phyloP scores from a whole-genome alignment of 2,888 invertebrate genomes.

The Lomographa bimaculata region DNA sequence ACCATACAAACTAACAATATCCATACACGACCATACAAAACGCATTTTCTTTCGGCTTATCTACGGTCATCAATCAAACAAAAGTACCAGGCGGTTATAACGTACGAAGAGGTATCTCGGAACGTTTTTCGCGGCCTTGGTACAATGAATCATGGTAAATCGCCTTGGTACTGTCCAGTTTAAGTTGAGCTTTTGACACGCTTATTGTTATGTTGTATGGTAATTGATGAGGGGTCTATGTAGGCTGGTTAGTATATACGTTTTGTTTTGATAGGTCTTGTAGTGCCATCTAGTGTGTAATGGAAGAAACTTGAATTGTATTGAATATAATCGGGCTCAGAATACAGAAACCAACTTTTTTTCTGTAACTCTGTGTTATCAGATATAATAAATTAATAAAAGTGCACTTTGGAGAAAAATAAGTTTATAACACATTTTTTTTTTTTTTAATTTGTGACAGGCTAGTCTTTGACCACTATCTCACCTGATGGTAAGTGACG shows the following conservation, averaged over 20 bases:
- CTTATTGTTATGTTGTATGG: constrained; percentile 1
- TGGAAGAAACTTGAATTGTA: constrained; percentile 3
- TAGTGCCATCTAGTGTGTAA: constrained; percentile 29
- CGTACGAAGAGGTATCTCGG: constrained; percentile 27
- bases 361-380: too few relatives aligned
- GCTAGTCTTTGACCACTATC: too few relatives aligned
- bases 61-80: constrained; percentile 45
- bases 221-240: constrained; percentile 17
- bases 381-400: not conserved
- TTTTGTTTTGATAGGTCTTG: constrained; percentile 15
- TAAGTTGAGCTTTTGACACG: constrained; percentile 26
- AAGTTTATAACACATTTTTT: too few relatives aligned
- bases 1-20: constrained; percentile 30
- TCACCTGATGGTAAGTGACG: too few relatives aligned
- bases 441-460: too few relatives aligned
- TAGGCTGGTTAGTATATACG: constrained; percentile 4
- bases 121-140: constrained; percentile 43
- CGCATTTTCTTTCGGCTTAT: constrained; percentile 32
- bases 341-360: too few relatives aligned
- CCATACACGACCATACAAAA: constrained; percentile 33
- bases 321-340: not conserved
- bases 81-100: constrained; percentile 47
- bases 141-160: constrained; percentile 44
- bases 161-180: constrained; percentile 30
- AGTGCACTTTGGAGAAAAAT: not conserved